A percentile compares a stretch with the other conserved stretches of the same genome.
These are phyloP conservation scores for Laodelphax striatellus DNA, from an alignment of 1,140 invertebrate species.

Conservation along the genomic window DNA sequence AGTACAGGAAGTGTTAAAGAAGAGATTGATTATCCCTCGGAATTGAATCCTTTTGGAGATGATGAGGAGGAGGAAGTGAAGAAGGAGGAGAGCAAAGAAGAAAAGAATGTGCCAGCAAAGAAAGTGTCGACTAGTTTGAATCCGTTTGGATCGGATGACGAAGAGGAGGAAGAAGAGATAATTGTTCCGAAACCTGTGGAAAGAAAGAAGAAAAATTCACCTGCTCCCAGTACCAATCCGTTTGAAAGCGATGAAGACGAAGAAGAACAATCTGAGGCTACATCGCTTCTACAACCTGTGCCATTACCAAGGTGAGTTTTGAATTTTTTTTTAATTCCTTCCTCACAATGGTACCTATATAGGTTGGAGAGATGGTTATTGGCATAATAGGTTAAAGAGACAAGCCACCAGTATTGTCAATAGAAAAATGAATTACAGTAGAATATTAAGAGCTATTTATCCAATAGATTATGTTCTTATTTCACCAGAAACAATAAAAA, in stretches of 20 bases:
- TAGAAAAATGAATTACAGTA: too few species aligned
- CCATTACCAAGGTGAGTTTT: conserved; percentile 21
- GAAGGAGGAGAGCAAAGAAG: conserved; percentile 37
- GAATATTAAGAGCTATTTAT: too few species aligned
- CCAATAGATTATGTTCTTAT: too few species aligned
- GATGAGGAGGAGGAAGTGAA: conserved; percentile 41
- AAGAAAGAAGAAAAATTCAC: conserved; percentile 6
- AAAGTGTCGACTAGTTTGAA: conserved; percentile 37
- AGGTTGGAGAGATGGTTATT: too few species aligned
- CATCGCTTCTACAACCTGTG: conserved; percentile 6
- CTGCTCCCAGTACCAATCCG: conserved; percentile 37
- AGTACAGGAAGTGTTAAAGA: not conserved
- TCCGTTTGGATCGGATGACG: conserved; percentile 58
- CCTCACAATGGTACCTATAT: too few species aligned
- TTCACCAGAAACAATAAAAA: too few species aligned
- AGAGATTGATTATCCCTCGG: conserved; percentile 49
- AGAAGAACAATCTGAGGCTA: conserved; percentile 25
- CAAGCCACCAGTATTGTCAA: too few species aligned
- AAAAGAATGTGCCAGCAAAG: not conserved
- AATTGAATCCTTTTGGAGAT: conserved; percentile 65
- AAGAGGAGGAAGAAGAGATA: conserved; percentile 36
- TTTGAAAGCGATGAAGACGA: conserved; percentile 60
- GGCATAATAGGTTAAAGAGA: too few species aligned
- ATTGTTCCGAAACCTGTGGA: not conserved
- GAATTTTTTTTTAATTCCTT: too few species aligned